Evolutionary conservation across 2,797 vertebrate genomes (phyloP), one percentile per base, ranked within the genome.

Genomic region (Girardinus metallicus): DNA sequence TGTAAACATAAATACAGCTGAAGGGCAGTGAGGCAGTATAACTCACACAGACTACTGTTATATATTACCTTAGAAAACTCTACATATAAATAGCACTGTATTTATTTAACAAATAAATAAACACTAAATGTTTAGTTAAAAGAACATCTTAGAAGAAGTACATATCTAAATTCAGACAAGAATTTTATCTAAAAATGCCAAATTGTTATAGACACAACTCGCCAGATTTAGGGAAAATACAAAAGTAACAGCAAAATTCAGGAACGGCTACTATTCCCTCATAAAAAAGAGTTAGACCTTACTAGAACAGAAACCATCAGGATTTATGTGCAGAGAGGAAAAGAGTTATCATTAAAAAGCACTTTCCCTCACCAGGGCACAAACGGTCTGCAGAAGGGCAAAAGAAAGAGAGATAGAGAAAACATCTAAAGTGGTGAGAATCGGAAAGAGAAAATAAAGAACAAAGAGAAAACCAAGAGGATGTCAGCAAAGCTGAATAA

Each of bases 401-500:
- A 71, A 53, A 66, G 34, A 68, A 53, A 64, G 66, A 64, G 34
- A 68, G 64, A 41, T 26, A 68, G 64, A 77, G 51, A 85, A 78
- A 82, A 83, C 71, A 77, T 85, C 64, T 83, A 34, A 78, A 84
- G 73, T 26, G 74, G 62, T 39, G 26, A 26, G 68, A 75, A 74
- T 66, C 62, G 64, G 55, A 74, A n/a, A 60, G 77, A 39, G 81
- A 83, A 73, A 76, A 76, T 34, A 79, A 80, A 80, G 44, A 73
- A 51, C 21, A 31, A 34, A 76, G 46, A 47, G 53, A 73, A 74
- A 79, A 66, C 31, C 26, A 18, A 70, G 71, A 77, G 36, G 73
- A 75, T 49, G 68, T 21, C 77, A 78, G 68, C 83, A 78, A 87
- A 87, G 85, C 26, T 80, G 68, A 79, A 85, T 86, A 60, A 77